A percentile compares a stretch with the other conserved stretches of the same genome.
These are phyloP conservation scores for Pyrocoelia pectoralis DNA, from an alignment of 2,888 invertebrate genomes.

Conservation along the genomic window DNA sequence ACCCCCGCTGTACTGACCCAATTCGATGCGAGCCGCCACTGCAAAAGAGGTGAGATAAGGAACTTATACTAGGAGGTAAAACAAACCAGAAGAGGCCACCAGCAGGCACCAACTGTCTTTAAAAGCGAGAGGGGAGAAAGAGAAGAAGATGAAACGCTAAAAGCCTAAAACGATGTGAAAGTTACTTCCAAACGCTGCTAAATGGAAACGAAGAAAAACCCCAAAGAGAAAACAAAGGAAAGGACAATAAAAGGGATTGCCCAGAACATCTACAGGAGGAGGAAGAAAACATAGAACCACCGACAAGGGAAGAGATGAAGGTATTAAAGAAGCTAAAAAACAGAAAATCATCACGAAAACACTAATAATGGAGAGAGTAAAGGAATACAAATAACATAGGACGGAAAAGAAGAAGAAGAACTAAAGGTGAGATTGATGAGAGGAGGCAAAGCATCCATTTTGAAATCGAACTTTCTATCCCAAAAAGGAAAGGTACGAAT, in stretches of 20 bases:
- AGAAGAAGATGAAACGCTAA: neutral
- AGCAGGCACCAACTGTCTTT: slow-evolving; percentile 7
- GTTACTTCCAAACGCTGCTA: slow-evolving; percentile 10
- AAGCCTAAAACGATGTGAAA: neutral
- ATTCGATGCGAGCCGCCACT: too few species aligned
- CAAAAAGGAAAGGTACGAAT: too few species aligned
- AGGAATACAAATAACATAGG: too few species aligned
- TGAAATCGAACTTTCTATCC: too few species aligned
- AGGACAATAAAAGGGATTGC: neutral
- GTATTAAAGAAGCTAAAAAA: slow-evolving; percentile 5
- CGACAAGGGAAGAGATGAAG: slow-evolving; percentile 1
- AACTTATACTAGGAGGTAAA: slow-evolving; percentile 1
- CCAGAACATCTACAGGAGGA: neutral
- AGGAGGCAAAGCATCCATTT: too few species aligned
- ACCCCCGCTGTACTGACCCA: too few species aligned
- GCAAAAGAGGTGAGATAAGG: neutral
- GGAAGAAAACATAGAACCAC: slow-evolving; percentile 4
- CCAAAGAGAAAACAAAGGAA: neutral
- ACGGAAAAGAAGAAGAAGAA: too few species aligned
- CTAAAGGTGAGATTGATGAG: too few species aligned
- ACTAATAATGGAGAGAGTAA: too few species aligned
- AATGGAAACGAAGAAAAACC: slow-evolving; percentile 4
- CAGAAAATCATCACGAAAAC: too few species aligned
- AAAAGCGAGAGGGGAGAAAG: slow-evolving; percentile 11
- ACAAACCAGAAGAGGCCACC: slow-evolving; percentile 3